Evolutionary conservation across 2,113 vertebrate genomes (phyloP).

Genomic region (Syngnathus scovelli): DNA sequence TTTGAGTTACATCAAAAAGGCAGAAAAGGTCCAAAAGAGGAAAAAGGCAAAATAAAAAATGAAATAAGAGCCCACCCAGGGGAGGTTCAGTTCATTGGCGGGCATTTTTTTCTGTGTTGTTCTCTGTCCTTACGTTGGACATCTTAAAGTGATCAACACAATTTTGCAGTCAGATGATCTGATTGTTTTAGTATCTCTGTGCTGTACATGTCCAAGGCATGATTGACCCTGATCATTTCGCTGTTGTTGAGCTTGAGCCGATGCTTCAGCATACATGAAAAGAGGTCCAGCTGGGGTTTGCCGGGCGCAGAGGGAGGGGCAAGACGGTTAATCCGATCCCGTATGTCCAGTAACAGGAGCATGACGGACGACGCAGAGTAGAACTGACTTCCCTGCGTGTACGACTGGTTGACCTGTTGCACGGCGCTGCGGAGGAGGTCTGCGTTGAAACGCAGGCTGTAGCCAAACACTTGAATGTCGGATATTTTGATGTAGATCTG

Average conservation of each 20-base stretch:
- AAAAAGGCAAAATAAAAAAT: slow-evolving; percentile 54
- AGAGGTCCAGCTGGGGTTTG: slow-evolving; percentile 96
- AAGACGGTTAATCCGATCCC: slow-evolving; percentile 96
- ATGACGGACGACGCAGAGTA: slow-evolving; percentile 97
- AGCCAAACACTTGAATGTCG: slow-evolving; percentile 95
- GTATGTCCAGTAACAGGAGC: slow-evolving; percentile 94
- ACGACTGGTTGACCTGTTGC: slow-evolving; percentile 98
- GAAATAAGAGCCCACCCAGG: slow-evolving; percentile 53
- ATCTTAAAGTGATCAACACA: slow-evolving; percentile 77
- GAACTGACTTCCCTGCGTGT: slow-evolving; percentile 93
- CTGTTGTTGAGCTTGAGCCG: slow-evolving; percentile 98
- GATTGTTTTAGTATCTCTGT: slow-evolving; percentile 98
- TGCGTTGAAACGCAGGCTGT: slow-evolving; percentile 93
- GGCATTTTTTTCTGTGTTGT: slow-evolving; percentile 31
- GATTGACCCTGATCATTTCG: slow-evolving; percentile 97
- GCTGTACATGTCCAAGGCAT: slow-evolving; percentile 98
- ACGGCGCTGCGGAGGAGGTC: slow-evolving; percentile 94
- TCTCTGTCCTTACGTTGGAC: slow-evolving; percentile 30
- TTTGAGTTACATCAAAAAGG: slow-evolving; percentile 78
- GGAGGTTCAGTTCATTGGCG: slow-evolving; percentile 35
- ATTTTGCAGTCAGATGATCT: slow-evolving; percentile 96
- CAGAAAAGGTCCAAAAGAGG: slow-evolving; percentile 70
- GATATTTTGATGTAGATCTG: slow-evolving; percentile 99
- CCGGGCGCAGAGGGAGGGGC: slow-evolving; percentile 91
- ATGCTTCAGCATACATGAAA: slow-evolving; percentile 99